Evolutionary conservation across 2,113 vertebrate species (phyloP).

Genomic region (Clarias magur): DNA sequence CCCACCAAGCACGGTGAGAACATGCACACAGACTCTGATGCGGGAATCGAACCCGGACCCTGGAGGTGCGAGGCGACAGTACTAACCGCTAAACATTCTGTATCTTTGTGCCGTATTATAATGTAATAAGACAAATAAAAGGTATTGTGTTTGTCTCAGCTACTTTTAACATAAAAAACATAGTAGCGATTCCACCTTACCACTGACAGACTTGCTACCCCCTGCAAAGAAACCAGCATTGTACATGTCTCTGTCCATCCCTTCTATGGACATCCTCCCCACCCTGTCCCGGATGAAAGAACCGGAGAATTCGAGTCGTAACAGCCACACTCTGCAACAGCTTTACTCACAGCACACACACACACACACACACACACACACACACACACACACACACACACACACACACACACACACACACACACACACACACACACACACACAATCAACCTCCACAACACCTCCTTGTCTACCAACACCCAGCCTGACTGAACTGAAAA

Average conservation of each 20-base stretch:
- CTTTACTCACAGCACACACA: background rate
- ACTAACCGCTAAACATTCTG: too few species aligned
- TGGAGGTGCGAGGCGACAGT: too few species aligned
- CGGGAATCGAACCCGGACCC: too few species aligned
- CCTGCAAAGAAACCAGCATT: background rate
- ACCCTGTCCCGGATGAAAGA: background rate
- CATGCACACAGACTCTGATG: too few species aligned
- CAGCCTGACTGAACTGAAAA: background rate
- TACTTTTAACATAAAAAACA: background rate
- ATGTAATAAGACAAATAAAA: background rate
- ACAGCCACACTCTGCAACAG: slow-evolving; percentile 10
- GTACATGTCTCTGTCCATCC: background rate
- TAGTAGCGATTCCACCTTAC: background rate
- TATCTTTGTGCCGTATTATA: background rate
- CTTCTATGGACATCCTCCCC: background rate
- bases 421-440: too few species aligned
- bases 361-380: too few species aligned
- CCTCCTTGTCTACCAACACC: background rate
- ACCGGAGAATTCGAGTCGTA: background rate
- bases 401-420: too few species aligned
- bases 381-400: too few species aligned
- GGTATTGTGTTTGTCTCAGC: background rate
- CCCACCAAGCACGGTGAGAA: too few species aligned
- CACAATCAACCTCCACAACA: slow-evolving; percentile 1
- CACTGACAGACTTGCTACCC: background rate